These are phyloP conservation scores for Cheilosia scutellata DNA, from an alignment of 2,888 invertebrate genomes.

Conservation along the genomic window DNA sequence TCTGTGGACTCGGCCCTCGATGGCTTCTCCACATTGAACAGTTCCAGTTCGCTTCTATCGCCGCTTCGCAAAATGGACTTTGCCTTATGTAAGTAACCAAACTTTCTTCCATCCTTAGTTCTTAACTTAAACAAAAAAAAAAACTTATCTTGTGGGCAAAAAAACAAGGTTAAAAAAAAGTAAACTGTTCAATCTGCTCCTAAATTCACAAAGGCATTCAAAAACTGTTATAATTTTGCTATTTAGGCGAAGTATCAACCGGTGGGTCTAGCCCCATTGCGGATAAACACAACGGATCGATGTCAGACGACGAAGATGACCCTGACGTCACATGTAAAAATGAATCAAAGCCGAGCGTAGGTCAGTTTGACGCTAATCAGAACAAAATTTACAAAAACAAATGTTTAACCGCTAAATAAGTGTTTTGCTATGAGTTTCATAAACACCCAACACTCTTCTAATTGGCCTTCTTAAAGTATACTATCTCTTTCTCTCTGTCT, in stretches of 20 bases:
- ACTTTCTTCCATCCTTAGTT: neutral
- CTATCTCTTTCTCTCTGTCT: slow-evolving; percentile 54
- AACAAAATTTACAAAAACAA: slow-evolving; percentile 30
- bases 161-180: neutral
- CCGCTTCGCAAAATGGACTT: slow-evolving; percentile 92
- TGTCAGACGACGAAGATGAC: slow-evolving; percentile 80
- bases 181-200: neutral
- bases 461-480: slow-evolving; percentile 50
- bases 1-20: slow-evolving; percentile 84
- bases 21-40: slow-evolving; percentile 77
- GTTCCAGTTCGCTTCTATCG: slow-evolving; percentile 84
- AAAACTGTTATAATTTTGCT: slow-evolving; percentile 73
- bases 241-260: slow-evolving; percentile 84
- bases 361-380: slow-evolving; percentile 81
- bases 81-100: slow-evolving; percentile 90
- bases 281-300: slow-evolving; percentile 82
- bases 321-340: slow-evolving; percentile 82
- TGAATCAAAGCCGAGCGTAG: slow-evolving; percentile 83
- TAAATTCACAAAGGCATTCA: slow-evolving; percentile 28
- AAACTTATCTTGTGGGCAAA: slow-evolving; percentile 1
- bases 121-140: too few species aligned
- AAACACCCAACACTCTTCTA: slow-evolving; percentile 72
- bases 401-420: slow-evolving; percentile 70
- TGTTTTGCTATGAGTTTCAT: slow-evolving; percentile 76
- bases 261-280: slow-evolving; percentile 84